Evolutionary conservation across 2,797 vertebrate species (phyloP), one percentile per base, ranked within the genome.

Genomic region (Hipposideros larvatus): DNA sequence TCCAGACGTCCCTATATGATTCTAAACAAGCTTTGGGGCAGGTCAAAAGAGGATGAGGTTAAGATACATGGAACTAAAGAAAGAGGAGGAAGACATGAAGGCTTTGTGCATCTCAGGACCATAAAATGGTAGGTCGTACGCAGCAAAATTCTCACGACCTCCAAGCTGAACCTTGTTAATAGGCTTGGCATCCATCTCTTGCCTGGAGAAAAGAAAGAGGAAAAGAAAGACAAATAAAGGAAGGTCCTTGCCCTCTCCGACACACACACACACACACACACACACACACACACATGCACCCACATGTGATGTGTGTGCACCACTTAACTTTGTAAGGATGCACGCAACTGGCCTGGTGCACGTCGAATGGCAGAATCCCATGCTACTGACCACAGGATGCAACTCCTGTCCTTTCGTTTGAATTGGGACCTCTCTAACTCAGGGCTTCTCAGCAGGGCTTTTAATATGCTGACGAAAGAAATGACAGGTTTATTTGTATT

Each of bases 111-210:
- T 86, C 94, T 68, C 11, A 85, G 90, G 1, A 11, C 96, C 95
- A 90, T 91, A 22, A 79, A 98, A 75, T 97, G 43, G 18, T 3
- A 77, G 94, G 97, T 90, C 94, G 87, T 73, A 15, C 22, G 48
- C 7, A 86, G 95, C 90, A 91, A 90, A 87, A 98, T 98, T 98
- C 98, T 98, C 98, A 99, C 91, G 97, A 97, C 98, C 98, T 98
- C 96, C 31, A 55, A 94, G 89, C 92, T 98, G 98, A 98, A 98
- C 98, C 98, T 98, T 98, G 97, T 98, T 97, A 98, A 98, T 96
- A 98, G 95, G 59, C 92, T 98, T 98, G 98, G 98, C 98, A 97
- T 95, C 97, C 86, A 90, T 83, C 77, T 96, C 92, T 91, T 86
- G 97, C 89, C 91, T 94, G 96, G 83, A 98, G 96, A 97, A 98